phyloP scores from a whole-genome alignment of 2,113 vertebrate genomes.

The Gobiocypris rarus region DNA sequence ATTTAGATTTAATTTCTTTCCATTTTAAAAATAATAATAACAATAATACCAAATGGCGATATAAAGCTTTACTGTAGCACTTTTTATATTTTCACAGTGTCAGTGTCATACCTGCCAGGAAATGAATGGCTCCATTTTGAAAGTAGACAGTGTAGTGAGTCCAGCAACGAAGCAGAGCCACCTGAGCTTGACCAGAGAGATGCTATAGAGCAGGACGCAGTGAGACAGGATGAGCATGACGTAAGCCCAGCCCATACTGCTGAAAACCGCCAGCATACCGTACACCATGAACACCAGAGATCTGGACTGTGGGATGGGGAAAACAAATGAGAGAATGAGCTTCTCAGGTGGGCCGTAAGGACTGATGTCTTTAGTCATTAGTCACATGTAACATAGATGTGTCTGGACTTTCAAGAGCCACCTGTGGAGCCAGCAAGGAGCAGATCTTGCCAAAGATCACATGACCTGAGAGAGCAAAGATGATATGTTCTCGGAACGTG shows the following conservation, averaged over 20 bases:
- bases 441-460: constrained; percentile 94
- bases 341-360: not conserved
- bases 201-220: constrained; percentile 88
- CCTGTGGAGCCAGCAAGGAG: constrained; percentile 89
- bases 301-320: constrained; percentile 79
- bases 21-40: too few species aligned
- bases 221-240: constrained; percentile 88
- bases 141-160: constrained; percentile 86
- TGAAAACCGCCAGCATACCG: constrained; percentile 82
- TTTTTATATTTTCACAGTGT: not conserved
- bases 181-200: constrained; percentile 84
- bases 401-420: constrained; percentile 62
- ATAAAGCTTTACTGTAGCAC: too few species aligned
- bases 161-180: constrained; percentile 90
- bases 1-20: too few species aligned
- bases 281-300: constrained; percentile 86
- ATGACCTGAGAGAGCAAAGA: constrained; percentile 91
- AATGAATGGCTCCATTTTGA: constrained; percentile 89
- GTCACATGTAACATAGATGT: not conserved
- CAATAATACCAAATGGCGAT: too few species aligned
- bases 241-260: constrained; percentile 88
- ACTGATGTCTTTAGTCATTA: not conserved
- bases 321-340: not conserved
- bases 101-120: constrained; percentile 86
- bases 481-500: constrained; percentile 87